A percentile compares a stretch with the other conserved stretches of the same genome.
Evolutionary conservation across 2,888 invertebrate genomes (phyloP).

Genomic region (Ormyrus pomaceus): DNA sequence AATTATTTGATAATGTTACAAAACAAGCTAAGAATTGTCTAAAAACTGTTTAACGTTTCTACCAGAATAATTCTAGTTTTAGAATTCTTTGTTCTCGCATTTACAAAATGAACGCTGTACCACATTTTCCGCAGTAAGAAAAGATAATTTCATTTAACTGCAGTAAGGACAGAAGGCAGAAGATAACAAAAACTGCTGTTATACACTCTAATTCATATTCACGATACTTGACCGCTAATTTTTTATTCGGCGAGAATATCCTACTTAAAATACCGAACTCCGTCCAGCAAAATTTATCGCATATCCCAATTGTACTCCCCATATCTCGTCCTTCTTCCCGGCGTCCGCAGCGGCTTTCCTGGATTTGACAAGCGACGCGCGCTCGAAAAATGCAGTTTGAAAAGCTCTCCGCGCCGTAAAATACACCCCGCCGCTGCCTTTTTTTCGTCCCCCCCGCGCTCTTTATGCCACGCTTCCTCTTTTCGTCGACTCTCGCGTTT

Average conservation of each 20-base stretch:
- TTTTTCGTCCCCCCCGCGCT: neutral
- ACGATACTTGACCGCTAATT: neutral
- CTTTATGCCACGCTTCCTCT: neutral
- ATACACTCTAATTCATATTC: neutral
- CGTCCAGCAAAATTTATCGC: too few relatives aligned
- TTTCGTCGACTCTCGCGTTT: neutral
- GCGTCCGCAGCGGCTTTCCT: neutral
- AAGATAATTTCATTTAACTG: too few relatives aligned
- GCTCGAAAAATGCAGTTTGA: neutral
- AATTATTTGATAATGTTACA: too few relatives aligned
- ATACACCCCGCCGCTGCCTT: neutral
- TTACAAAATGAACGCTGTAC: too few relatives aligned
- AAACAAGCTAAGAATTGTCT: too few relatives aligned
- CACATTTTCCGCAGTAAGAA: too few relatives aligned
- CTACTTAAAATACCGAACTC: too few relatives aligned
- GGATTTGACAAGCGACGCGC: conserved; percentile 21
- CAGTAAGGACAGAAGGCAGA: neutral
- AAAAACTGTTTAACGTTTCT: too few relatives aligned
- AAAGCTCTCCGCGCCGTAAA: neutral
- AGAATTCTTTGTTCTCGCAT: too few relatives aligned
- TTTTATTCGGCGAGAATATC: neutral
- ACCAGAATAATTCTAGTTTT: too few relatives aligned
- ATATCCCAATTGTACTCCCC: too few relatives aligned
- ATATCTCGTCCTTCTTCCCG: neutral
- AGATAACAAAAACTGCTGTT: neutral